These are phyloP conservation scores for Diadegma fenestrale DNA, from an alignment of 2,888 invertebrate genomes.

Conservation along the genomic window DNA sequence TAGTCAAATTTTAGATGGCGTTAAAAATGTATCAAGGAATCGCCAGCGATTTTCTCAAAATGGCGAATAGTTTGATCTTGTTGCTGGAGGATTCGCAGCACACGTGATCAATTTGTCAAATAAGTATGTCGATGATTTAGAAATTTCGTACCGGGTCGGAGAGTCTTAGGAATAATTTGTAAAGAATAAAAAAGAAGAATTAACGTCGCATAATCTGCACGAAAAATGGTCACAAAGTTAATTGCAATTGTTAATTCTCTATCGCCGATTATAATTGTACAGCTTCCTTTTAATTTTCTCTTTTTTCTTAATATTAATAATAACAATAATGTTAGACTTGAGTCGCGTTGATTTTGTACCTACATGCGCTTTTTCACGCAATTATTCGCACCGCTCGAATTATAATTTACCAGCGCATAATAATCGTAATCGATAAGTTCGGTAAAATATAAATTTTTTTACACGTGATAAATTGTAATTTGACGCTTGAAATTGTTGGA, in stretches of 20 bases:
- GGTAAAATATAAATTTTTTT: slow-evolving; percentile 60
- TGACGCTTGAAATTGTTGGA: slow-evolving; percentile 20
- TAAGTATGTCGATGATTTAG: slow-evolving; percentile 54
- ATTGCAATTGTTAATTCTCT: slow-evolving; percentile 55
- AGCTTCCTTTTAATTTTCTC: slow-evolving; percentile 47
- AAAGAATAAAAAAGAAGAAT: slow-evolving; percentile 45
- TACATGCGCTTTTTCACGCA: slow-evolving; percentile 5
- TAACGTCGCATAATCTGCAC: slow-evolving; percentile 41
- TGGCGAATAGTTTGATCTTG: slow-evolving; percentile 29
- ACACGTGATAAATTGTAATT: slow-evolving; percentile 48
- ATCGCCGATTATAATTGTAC: slow-evolving; percentile 66
- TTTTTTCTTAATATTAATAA: slow-evolving; percentile 1
- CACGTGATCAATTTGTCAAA: slow-evolving; percentile 28
- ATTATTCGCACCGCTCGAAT: slow-evolving; percentile 21
- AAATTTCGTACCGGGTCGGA: slow-evolving; percentile 63
- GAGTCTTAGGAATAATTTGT: slow-evolving; percentile 58
- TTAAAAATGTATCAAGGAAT: slow-evolving; percentile 56
- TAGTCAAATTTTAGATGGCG: slow-evolving; percentile 64
- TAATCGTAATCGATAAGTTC: slow-evolving; percentile 61
- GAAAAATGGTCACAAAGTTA: slow-evolving; percentile 13
- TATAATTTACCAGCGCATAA: slow-evolving; percentile 56
- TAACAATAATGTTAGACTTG: slow-evolving; percentile 44
- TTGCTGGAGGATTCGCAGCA: slow-evolving; percentile 21
- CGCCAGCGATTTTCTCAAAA: slow-evolving; percentile 36
- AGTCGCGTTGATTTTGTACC: slow-evolving; percentile 43